Conservation (phyloP, 2,797 vertebrate species). For the Myripristis jacobus region DNA sequence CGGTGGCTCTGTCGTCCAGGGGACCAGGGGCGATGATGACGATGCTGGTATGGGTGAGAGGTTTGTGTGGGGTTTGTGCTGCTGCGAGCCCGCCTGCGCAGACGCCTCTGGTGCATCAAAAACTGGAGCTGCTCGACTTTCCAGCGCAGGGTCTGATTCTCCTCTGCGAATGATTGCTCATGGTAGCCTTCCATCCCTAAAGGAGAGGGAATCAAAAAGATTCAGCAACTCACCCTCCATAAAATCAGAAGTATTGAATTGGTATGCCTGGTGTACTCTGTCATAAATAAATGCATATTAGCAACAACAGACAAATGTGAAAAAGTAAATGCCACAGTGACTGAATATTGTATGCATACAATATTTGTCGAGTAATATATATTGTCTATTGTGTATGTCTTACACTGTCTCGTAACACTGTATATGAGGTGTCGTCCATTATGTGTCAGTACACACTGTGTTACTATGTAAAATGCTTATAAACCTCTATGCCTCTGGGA, state of each 20-base stretch:
- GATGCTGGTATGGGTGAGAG: conserved; percentile 50
- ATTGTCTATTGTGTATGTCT: no score
- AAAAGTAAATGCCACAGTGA: background rate
- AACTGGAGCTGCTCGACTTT: conserved; percentile 93
- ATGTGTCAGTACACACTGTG: no score
- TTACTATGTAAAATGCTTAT: no score
- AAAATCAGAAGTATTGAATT: background rate
- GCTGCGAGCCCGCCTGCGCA: conserved; percentile 86
- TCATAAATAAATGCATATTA: background rate
- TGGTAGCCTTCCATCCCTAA: conserved; percentile 75
- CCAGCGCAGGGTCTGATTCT: conserved; percentile 90
- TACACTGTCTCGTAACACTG: no score
- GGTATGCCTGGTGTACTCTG: background rate
- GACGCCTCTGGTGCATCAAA: conserved; percentile 90
- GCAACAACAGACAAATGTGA: background rate
- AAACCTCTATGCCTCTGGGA: background rate
- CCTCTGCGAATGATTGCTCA: conserved; percentile 83
- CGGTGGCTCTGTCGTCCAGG: conserved; percentile 76
- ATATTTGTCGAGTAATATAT: no score
- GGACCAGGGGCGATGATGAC: conserved; percentile 48
- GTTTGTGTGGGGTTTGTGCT: conserved; percentile 80
- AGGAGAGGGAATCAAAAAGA: conserved; percentile 1
- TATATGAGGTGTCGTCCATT: no score
- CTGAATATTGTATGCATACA: background rate
- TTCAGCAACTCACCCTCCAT: background rate